Evolutionary conservation across 2,797 vertebrate genomes (phyloP).

Genomic region (Emys orbicularis): DNA sequence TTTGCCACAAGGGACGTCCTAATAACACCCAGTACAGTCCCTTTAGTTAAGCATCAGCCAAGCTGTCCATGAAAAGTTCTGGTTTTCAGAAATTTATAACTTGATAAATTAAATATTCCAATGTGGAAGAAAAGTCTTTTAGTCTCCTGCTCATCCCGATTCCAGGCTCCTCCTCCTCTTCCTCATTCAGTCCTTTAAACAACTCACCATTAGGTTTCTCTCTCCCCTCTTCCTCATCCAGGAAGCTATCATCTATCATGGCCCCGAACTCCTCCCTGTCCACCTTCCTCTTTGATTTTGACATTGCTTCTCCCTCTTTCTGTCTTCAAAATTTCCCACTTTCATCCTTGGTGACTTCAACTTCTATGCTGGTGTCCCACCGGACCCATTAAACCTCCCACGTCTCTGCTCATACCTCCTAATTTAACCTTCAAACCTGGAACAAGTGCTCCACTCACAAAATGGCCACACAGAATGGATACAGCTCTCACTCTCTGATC

Average conservation of each 20-base stretch:
- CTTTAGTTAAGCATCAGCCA: neutral
- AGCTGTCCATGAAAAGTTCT: fast-evolving
- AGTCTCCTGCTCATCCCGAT: neutral
- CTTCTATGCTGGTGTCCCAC: neutral
- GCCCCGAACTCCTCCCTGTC: no score
- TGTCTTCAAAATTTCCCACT: neutral
- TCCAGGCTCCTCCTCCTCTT: neutral
- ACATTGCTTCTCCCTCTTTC: neutral
- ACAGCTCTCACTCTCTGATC: neutral
- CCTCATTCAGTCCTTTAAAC: neutral
- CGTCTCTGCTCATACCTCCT: neutral
- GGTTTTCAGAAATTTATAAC: neutral
- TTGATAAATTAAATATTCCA: neutral
- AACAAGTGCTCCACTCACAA: neutral
- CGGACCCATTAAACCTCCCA: neutral
- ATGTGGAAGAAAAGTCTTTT: neutral
- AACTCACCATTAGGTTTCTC: neutral
- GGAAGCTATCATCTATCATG: neutral
- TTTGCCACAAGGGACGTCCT: neutral
- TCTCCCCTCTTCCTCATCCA: neutral
- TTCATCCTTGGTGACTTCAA: neutral
- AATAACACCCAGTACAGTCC: neutral
- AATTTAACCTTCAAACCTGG: neutral
- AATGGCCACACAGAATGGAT: neutral
- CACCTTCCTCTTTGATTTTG: neutral